These are phyloP conservation scores for Pseudochirops corinnae DNA, from an alignment of 2,797 vertebrate species.

Conservation along the genomic window DNA sequence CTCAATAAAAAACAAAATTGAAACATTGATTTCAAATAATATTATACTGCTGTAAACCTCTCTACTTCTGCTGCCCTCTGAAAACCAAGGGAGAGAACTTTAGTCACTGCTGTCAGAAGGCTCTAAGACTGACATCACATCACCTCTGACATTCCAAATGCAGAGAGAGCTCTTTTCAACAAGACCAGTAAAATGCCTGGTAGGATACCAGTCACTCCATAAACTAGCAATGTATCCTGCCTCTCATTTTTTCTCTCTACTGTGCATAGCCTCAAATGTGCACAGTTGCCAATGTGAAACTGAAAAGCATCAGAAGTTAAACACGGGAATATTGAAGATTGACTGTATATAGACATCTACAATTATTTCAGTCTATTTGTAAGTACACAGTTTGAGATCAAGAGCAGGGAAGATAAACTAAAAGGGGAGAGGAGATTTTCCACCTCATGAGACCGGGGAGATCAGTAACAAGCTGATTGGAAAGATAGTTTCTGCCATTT, in stretches of 20 bases:
- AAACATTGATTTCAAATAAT: background rate
- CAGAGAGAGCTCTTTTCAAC: background rate
- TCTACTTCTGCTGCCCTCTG: background rate
- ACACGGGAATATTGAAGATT: background rate
- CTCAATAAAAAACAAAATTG: background rate
- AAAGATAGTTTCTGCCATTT: background rate
- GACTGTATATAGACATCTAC: background rate
- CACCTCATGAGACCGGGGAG: background rate
- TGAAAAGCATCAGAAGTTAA: background rate
- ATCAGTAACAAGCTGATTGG: background rate
- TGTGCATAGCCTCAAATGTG: background rate
- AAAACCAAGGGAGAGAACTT: background rate
- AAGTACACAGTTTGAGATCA: background rate
- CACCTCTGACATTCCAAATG: background rate
- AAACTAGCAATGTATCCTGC: background rate
- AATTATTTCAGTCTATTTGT: background rate
- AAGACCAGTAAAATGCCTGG: background rate
- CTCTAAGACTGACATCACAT: background rate
- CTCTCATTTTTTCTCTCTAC: background rate
- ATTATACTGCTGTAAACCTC: background rate
- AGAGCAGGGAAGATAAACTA: background rate
- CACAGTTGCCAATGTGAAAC: background rate
- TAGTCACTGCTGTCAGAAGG: background rate
- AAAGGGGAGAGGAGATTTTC: background rate
- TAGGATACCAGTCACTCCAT: background rate